Evolutionary conservation across 2,888 invertebrate genomes (phyloP).

Genomic region (Rhagonycha fulva): DNA sequence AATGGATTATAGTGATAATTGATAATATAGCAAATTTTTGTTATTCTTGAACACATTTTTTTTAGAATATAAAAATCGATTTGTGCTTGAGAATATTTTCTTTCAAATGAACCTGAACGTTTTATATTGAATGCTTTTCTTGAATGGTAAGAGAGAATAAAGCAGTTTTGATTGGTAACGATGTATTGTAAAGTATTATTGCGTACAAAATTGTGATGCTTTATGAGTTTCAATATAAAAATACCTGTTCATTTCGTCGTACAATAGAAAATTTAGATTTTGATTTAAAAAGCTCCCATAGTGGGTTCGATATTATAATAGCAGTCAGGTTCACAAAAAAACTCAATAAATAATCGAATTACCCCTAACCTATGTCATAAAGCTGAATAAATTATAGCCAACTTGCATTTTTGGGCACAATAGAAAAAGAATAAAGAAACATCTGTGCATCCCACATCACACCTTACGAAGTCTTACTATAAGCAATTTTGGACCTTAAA

Average conservation of each 20-base stretch:
- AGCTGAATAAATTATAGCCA: constrained; percentile 36
- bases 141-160: background rate
- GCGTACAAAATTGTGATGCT: background rate
- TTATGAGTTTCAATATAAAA: constrained; percentile 1
- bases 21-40: background rate
- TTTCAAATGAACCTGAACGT: background rate
- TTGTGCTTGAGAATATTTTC: background rate
- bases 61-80: background rate
- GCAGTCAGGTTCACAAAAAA: constrained; percentile 29
- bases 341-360: constrained; percentile 37
- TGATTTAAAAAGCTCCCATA: constrained; percentile 7
- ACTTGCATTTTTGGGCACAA: constrained; percentile 32
- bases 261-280: background rate
- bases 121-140: background rate
- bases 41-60: background rate
- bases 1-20: too few relatives aligned
- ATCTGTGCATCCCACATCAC: constrained; percentile 38
- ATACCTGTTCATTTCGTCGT: background rate
- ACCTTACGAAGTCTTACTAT: constrained; percentile 34
- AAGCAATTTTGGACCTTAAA: constrained; percentile 27
- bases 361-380: constrained; percentile 35
- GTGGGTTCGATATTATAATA: constrained; percentile 13
- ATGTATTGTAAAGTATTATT: background rate
- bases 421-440: constrained; percentile 32
- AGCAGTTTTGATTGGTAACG: background rate